Base-by-base conservation (phyloP, 53 echinoderm and acorn worm genomes). In the Arbacia lixula region DNA sequence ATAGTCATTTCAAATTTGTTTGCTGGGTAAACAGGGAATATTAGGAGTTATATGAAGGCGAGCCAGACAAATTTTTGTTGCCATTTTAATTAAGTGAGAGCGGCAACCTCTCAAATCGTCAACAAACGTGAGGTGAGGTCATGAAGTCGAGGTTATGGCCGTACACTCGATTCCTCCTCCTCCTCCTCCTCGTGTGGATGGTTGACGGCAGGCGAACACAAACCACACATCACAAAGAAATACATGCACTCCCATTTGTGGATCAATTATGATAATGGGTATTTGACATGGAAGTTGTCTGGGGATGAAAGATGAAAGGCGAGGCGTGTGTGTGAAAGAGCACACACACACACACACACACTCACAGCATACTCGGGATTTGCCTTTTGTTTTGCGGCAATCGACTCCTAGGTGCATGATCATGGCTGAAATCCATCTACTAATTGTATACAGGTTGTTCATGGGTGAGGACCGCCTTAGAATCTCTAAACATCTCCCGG, bases 201-300 rank as follows among this genome's bases (percentile, higher is more conserved):
- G 40, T 37, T 39, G 58, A 26, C 77, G 17, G 26, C n/a, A 5
- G 12, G 21, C 24, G 37, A 22, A 58, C 46, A 46, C 29, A 74
- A 53, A 37, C 38, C 37, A 25, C 36, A 57, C 58, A 24, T 57
- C 36, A 81, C 63, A 81, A 46, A 58, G 36, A 43, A 62, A 63
- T 81, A 81, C 64, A 63, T 30, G 82, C 82, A 63, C 82, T 63
- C 82, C 14, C 50, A 63, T 81, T 81, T 81, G 82, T 42, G 64
- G 82, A 81, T 64, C 82, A 81, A 81, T 81, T 81, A 81, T 81
- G 82, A 81, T 81, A 81, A 81, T 81, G 82, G 82, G 42, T 61
- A 39, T 81, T 81, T 81, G 69, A 69, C 69, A 69, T 40, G 69
- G 43, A 69, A 69, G 40, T 41, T 16, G 69, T 41, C 69, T 27